These are phyloP conservation scores for Anarsia innoxiella DNA, from an alignment of 2,888 invertebrate species.

Conservation along the genomic window DNA sequence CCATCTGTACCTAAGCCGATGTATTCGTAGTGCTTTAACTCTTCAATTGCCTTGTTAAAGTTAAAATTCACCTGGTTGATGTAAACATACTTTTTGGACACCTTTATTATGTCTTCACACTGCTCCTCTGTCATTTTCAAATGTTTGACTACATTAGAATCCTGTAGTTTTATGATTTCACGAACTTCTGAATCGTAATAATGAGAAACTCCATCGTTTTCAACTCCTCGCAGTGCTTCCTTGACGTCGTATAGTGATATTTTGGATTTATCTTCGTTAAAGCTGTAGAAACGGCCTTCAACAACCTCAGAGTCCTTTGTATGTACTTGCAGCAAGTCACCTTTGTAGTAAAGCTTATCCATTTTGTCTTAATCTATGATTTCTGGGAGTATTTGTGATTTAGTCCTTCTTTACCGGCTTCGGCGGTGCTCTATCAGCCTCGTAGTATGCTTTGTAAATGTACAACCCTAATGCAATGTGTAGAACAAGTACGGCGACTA, in stretches of 20 bases:
- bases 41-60: constrained; percentile 57
- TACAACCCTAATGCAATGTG: constrained; percentile 86
- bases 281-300: constrained; percentile 63
- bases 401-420: constrained; percentile 68
- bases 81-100: constrained; percentile 57
- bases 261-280: constrained; percentile 60
- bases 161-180: constrained; percentile 56
- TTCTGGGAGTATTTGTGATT: constrained; percentile 17
- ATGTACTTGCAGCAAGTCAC: constrained; percentile 63
- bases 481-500: constrained; percentile 82
- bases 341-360: constrained; percentile 65
- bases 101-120: constrained; percentile 55
- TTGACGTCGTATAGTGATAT: constrained; percentile 63
- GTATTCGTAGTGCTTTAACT: constrained; percentile 47
- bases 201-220: constrained; percentile 52
- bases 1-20: constrained; percentile 62
- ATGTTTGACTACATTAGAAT: constrained; percentile 39
- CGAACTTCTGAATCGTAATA: constrained; percentile 60
- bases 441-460: constrained; percentile 85
- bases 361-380: constrained; percentile 33
- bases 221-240: constrained; percentile 42
- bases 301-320: constrained; percentile 58
- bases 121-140: constrained; percentile 59
- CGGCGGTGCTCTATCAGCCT: constrained; percentile 50
- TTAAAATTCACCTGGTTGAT: constrained; percentile 64